Evolutionary conservation across 2,113 vertebrate genomes (phyloP).

Genomic region (Accipiter cooperii): DNA sequence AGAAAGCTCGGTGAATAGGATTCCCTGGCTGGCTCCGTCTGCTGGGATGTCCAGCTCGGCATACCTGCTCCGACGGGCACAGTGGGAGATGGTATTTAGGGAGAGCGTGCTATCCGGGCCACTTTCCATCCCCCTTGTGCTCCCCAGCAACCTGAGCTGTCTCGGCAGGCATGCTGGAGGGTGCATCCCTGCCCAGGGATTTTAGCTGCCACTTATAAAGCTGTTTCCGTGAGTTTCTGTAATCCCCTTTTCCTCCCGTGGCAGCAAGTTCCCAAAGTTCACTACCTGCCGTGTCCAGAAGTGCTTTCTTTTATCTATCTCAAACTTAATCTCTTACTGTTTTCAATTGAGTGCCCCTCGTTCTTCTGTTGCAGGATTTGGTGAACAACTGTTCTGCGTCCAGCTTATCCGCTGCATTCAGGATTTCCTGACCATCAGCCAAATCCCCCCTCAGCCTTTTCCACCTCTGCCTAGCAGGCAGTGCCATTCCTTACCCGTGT

Average conservation of each 20-base stretch:
- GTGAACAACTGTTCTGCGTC: fast-evolving
- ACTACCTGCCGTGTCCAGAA: background rate
- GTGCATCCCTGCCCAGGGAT: background rate
- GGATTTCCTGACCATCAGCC: background rate
- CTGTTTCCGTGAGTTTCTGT: background rate
- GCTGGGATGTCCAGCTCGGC: background rate
- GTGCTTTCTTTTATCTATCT: background rate
- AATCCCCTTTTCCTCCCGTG: background rate
- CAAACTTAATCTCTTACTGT: background rate
- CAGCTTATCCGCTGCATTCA: background rate
- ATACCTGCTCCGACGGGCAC: background rate
- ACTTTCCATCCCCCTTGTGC: fast-evolving
- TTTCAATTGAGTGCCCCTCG: background rate
- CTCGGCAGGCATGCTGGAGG: background rate
- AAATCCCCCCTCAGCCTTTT: background rate
- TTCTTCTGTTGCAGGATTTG: background rate
- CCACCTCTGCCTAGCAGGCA: background rate
- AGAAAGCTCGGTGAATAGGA: fast-evolving
- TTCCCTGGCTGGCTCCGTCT: background rate
- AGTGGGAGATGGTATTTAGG: background rate
- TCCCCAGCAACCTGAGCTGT: background rate
- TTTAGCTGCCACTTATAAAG: background rate
- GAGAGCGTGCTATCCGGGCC: fast-evolving
- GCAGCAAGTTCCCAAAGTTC: conserved; percentile 14
- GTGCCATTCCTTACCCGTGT: background rate